Evolutionary conservation across 2,888 invertebrate genomes (phyloP).

Genomic region (Sylvicola cinctus): DNA sequence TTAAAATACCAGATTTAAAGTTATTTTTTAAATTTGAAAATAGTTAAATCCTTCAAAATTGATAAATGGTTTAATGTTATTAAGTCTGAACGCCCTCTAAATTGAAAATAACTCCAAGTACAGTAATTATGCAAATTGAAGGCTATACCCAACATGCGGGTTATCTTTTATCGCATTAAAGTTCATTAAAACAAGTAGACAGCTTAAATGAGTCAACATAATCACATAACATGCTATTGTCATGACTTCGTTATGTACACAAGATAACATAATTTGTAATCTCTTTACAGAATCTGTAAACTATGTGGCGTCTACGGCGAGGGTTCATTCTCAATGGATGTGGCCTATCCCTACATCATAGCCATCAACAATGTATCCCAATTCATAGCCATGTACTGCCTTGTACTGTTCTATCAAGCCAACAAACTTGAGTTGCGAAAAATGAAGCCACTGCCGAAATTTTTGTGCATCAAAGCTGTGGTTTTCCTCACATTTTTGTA

Average conservation of each 20-base stretch:
- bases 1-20: too few species aligned
- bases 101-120: neutral
- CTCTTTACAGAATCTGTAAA: conserved; percentile 54
- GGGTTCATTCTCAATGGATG: conserved; percentile 66
- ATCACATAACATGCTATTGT: too few species aligned
- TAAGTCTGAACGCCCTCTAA: too few species aligned
- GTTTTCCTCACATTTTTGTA: conserved; percentile 98
- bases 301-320: conserved; percentile 72
- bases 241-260: too few species aligned
- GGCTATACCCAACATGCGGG: too few species aligned
- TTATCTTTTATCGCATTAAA: too few species aligned
- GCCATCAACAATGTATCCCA: conserved; percentile 83
- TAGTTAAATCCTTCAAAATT: too few species aligned
- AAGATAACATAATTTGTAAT: neutral
- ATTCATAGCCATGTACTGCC: conserved; percentile 89
- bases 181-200: too few species aligned
- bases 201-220: too few species aligned
- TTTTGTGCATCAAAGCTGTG: conserved; percentile 91
- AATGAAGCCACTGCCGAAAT: conserved; percentile 88
- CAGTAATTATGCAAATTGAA: too few species aligned
- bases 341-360: conserved; percentile 79
- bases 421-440: conserved; percentile 65
- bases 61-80: too few species aligned
- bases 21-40: too few species aligned
- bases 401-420: conserved; percentile 83